These are phyloP conservation scores for Craseonycteris thonglongyai DNA, from an alignment of 2,113 vertebrate genomes.

Conservation along the genomic window DNA sequence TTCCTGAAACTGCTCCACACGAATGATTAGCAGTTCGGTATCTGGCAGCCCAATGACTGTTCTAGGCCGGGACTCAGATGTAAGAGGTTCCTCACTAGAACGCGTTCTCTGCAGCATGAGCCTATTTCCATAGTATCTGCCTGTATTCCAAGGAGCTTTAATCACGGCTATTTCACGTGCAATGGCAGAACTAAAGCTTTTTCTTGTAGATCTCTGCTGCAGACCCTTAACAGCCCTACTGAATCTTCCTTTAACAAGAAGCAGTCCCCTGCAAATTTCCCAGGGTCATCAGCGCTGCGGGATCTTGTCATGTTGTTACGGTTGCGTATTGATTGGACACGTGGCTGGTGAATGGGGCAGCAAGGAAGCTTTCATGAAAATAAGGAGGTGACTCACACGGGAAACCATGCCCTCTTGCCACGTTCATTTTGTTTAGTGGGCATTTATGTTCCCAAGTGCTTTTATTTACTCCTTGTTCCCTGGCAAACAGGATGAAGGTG, in stretches of 20 bases:
- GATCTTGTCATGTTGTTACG: slow-evolving; percentile 46
- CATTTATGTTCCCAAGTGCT: slow-evolving; percentile 24
- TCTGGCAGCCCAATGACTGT: not conserved
- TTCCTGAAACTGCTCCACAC: not conserved
- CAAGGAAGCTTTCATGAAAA: slow-evolving; percentile 55
- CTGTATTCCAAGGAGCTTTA: not conserved
- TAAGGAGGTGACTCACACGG: slow-evolving; percentile 3
- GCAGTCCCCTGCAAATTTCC: slow-evolving; percentile 56
- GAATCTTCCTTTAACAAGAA: slow-evolving; percentile 69
- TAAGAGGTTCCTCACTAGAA: slow-evolving; percentile 35
- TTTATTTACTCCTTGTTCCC: slow-evolving; percentile 42
- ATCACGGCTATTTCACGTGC: slow-evolving; percentile 26
- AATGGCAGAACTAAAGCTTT: slow-evolving; percentile 48
- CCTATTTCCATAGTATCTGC: not conserved
- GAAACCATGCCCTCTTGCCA: slow-evolving; percentile 18
- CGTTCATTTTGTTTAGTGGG: slow-evolving; percentile 51
- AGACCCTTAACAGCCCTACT: slow-evolving; percentile 58
- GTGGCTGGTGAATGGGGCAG: slow-evolving; percentile 42
- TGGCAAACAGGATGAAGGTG: not conserved
- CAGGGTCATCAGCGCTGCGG: slow-evolving; percentile 33
- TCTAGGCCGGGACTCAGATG: not conserved
- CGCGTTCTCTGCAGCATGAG: not conserved
- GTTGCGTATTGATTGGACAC: slow-evolving; percentile 62
- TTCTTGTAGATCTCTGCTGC: slow-evolving; percentile 33
- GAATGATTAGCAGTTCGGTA: not conserved